Percentiles rank a stretch among this genome's conserved stretches.
Evolutionary conservation across 2,888 invertebrate species (phyloP).

Genomic region (Metacarcinus magister): DNA sequence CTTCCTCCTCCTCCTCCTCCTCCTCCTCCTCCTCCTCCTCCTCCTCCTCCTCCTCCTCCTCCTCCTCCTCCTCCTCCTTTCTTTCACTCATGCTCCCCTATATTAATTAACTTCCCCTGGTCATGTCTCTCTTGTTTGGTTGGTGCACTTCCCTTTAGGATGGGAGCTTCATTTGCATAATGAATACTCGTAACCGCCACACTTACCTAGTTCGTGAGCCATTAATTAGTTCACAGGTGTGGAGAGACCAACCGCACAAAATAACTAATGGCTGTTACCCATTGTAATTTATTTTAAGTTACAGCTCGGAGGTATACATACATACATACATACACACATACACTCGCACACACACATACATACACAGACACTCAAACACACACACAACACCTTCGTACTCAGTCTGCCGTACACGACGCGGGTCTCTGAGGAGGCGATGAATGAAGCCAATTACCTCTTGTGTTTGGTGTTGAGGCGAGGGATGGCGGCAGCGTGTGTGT

Average conservation of each 20-base stretch:
- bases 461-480: neutral
- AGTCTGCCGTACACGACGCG: neutral
- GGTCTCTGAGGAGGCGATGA: neutral
- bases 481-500: neutral
- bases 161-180: conserved; percentile 30
- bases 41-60: neutral
- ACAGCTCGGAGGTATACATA: neutral
- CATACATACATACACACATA: neutral
- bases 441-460: conserved; percentile 37
- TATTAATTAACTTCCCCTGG: neutral
- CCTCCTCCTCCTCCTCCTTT: neutral
- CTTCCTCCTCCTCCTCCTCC: neutral
- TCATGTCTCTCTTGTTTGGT: neutral
- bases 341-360: conserved; percentile 27
- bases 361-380: neutral
- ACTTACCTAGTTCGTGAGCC: neutral
- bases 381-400: neutral
- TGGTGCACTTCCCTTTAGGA: neutral
- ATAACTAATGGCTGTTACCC: neutral
- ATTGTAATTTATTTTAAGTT: neutral
- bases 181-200: neutral
- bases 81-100: neutral
- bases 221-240: conserved; percentile 51
- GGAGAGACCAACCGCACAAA: neutral
- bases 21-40: neutral